phyloP scores from a whole-genome alignment of 1,140 invertebrate species.

The Drosophila baimaii region DNA sequence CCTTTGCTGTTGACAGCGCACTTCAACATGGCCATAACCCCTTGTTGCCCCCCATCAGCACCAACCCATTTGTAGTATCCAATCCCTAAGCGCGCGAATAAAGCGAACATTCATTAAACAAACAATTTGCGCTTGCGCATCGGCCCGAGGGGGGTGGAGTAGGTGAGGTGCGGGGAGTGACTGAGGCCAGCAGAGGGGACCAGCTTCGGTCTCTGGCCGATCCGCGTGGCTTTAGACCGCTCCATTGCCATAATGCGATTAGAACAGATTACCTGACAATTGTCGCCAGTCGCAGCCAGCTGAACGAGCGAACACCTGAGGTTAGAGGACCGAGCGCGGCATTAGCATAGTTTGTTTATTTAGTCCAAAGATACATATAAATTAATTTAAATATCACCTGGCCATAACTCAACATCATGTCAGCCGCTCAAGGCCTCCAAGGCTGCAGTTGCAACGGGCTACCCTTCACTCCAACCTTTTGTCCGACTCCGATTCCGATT shows the following conservation, averaged over 20 bases:
- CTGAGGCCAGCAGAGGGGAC: background rate
- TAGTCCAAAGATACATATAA: slow-evolving; percentile 75
- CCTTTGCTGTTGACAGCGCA: slow-evolving; percentile 68
- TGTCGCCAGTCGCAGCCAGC: slow-evolving; percentile 57
- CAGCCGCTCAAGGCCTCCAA: slow-evolving; percentile 60
- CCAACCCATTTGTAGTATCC: slow-evolving; percentile 11
- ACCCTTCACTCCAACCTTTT: slow-evolving; percentile 79
- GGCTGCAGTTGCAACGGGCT: slow-evolving; percentile 69
- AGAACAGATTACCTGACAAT: slow-evolving; percentile 80
- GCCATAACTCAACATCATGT: slow-evolving; percentile 75
- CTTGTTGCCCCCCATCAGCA: slow-evolving; percentile 5
- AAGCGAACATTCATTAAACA: slow-evolving; percentile 59
- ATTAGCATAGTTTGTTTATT: slow-evolving; percentile 82
- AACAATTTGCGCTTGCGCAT: slow-evolving; percentile 47
- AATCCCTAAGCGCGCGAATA: slow-evolving; percentile 47
- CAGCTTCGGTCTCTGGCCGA: slow-evolving; percentile 4
- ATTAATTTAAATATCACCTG: slow-evolving; percentile 79
- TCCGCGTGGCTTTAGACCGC: slow-evolving; percentile 19
- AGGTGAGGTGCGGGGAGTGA: too few species aligned
- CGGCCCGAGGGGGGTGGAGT: background rate
- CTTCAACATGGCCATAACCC: slow-evolving; percentile 53
- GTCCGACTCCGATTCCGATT: slow-evolving; percentile 17
- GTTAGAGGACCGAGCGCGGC: slow-evolving; percentile 29
- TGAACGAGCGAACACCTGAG: slow-evolving; percentile 65
- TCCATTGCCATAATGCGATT: slow-evolving; percentile 75